Percentiles rank a stretch among this genome's conserved stretches.
Evolutionary conservation across 2,888 invertebrate species (phyloP).

Genomic region (Vanessa cardui): DNA sequence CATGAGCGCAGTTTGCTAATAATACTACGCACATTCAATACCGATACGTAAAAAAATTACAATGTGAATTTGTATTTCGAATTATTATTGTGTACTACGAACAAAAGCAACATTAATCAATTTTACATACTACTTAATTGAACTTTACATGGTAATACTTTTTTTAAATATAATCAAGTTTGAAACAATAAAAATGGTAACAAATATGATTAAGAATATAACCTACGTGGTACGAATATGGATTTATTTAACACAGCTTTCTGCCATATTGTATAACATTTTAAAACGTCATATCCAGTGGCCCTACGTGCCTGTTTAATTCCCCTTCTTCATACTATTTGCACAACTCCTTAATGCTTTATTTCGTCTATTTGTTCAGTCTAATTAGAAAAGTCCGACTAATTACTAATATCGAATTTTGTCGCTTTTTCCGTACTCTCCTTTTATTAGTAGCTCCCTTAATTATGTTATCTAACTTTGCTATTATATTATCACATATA

Average conservation of each 20-base stretch:
- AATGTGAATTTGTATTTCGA: not conserved
- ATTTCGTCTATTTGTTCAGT: conserved; percentile 79
- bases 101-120: too few species aligned
- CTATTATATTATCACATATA: not conserved
- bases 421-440: conserved; percentile 53
- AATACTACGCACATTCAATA: not conserved
- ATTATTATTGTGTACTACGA: not conserved
- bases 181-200: too few species aligned
- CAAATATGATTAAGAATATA: too few species aligned
- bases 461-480: not conserved
- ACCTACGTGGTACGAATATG: not conserved
- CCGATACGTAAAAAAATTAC: too few species aligned
- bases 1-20: conserved; percentile 15
- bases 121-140: too few species aligned
- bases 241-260: not conserved
- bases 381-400: conserved; percentile 81
- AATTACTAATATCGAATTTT: conserved; percentile 73
- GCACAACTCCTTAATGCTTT: conserved; percentile 80
- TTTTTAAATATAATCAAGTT: too few species aligned
- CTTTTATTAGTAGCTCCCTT: conserved; percentile 22
- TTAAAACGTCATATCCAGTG: conserved; percentile 30
- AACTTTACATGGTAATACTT: too few species aligned
- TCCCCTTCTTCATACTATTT: conserved; percentile 74
- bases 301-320: conserved; percentile 27
- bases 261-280: not conserved